Evolutionary conservation across 2,797 vertebrate genomes (phyloP), one percentile per base, ranked within the genome.

Genomic region (Myotis pilosus): DNA sequence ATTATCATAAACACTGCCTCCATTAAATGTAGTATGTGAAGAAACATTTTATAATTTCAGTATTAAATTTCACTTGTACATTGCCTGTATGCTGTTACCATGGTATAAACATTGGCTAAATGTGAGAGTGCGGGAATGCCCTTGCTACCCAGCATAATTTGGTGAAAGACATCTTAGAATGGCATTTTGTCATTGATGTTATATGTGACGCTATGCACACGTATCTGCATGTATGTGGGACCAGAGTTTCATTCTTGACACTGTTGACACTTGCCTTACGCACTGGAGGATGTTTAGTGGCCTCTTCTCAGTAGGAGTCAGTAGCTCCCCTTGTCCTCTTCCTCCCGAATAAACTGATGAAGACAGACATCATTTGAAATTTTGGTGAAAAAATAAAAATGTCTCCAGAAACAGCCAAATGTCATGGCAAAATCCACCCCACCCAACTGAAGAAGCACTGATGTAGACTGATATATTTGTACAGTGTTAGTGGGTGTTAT

Each of bases 21-120:
- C 10, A 30, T 36, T 86, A 83, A 60, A 75, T 51, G 15, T 51
- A n/a, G 15, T 51, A 30, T 41, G 8, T 6, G 33, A 94, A 71
- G 51, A 89, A 72, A 72, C 3, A 30, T 33, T 78, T 93, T 74
- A 71, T 57, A 62, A 91, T 94, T 92, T 94, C 25, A 69, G n/a
- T 17, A n/a, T 72, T 80, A 80, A 88, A 23, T 76, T 55, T 76
- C 38, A 51, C 66, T 87, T 91, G 36, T 55, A 38, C 19, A 33
- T 55, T 55, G 47, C 16, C 9, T n/a, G 2, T 36, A 16, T 78
- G 51, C 23, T 94, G 5, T 74, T 72, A 25, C 9, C 44, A 76
- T 11, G 64, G 47, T 41, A 86, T 8, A 44, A 60, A 41, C 4
- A 19, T 10, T 22, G 53, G 38, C 33, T 64, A 81, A 94, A 55